Base-by-base conservation (phyloP, 2,797 vertebrate species). In the Sebastes oblongus region DNA sequence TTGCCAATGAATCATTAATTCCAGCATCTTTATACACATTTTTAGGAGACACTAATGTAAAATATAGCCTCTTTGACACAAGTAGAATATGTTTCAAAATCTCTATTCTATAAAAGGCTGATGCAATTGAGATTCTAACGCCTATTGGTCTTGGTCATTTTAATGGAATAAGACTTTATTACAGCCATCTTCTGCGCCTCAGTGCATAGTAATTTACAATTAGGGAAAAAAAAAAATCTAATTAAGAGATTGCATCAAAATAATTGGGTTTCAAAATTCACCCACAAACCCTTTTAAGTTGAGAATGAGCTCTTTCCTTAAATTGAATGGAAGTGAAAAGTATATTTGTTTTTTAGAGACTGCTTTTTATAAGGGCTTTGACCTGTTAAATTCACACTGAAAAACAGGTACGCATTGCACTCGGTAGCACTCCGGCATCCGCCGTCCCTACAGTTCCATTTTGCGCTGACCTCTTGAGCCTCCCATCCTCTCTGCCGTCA, bases 201-300 rank as follows among this genome's bases (percentile, higher is more conserved):
- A 24, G 52, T 77, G 80, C 58, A n/a, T 36, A 30, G 58, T 88
- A 71, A 91, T 89, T 88, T 85, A 81, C 32, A 70, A 29, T 61
- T 54, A 83, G 65, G 5, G 2, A 14, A 27, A 66, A 72, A 62
- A 62, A 77, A 77, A 77, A 77, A 70, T 61, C 79, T 80, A 87
- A 90, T 88, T 86, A 85, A 85, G 72, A 86, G 84, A 85, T 88
- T 81, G 77, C 77, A 88, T 90, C 78, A 80, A 88, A 85, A 83
- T 78, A 88, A 77, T 80, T 85, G 72, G 39, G 58, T 60, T 89
- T 81, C 10, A 77, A 72, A 89, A 81, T 79, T 50, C 73, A 16
- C 30, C 30, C 36, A 10, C 5, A 1, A 73, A 59, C 32, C 67
- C 5, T 29, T 36, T 72, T 70, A 61, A 71, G 64, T 73, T 80